Percentiles rank a stretch among this genome's conserved stretches.
Evolutionary conservation across 2,113 vertebrate genomes (phyloP).

Genomic region (Oreochromis aureus): DNA sequence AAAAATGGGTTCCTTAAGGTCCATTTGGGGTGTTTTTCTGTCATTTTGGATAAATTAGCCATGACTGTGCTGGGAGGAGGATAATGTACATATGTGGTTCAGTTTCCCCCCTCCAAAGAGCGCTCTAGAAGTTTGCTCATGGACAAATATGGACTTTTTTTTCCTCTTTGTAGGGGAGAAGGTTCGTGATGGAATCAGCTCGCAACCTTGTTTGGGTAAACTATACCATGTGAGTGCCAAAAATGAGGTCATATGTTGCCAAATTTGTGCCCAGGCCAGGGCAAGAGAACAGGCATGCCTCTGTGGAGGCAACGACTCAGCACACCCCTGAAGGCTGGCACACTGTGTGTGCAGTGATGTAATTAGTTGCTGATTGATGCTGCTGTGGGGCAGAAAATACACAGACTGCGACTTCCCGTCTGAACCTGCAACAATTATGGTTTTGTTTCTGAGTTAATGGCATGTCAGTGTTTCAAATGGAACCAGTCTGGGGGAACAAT

Average conservation of each 20-base stretch:
- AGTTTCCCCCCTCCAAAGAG: not conserved
- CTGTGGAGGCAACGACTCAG: conserved; percentile 21
- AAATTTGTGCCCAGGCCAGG: conserved; percentile 22
- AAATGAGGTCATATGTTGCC: conserved; percentile 65
- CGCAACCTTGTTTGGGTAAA: conserved; percentile 62
- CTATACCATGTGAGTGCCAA: conserved; percentile 31
- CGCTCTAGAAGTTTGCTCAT: not conserved
- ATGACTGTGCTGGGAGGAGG: conserved; percentile 35
- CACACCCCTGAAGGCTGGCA: not conserved
- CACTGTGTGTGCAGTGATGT: conserved; percentile 39
- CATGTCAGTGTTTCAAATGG: not conserved
- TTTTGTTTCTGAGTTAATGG: conserved; percentile 40
- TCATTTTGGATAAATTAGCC: conserved; percentile 28
- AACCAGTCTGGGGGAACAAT: not conserved
- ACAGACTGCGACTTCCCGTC: conserved; percentile 54
- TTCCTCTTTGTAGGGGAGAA: conserved; percentile 3
- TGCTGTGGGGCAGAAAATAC: conserved; percentile 16
- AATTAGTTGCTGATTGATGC: conserved; percentile 41
- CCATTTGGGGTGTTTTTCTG: not conserved
- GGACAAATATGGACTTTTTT: conserved; percentile 45
- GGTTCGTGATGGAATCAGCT: conserved; percentile 1
- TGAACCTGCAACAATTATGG: conserved; percentile 37
- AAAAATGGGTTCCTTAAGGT: conserved; percentile 12
- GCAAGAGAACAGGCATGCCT: conserved; percentile 30
- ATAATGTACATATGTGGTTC: conserved; percentile 9